Evolutionary conservation across 1,140 invertebrate genomes (phyloP).

Genomic region (Acromyrmex charruanus): DNA sequence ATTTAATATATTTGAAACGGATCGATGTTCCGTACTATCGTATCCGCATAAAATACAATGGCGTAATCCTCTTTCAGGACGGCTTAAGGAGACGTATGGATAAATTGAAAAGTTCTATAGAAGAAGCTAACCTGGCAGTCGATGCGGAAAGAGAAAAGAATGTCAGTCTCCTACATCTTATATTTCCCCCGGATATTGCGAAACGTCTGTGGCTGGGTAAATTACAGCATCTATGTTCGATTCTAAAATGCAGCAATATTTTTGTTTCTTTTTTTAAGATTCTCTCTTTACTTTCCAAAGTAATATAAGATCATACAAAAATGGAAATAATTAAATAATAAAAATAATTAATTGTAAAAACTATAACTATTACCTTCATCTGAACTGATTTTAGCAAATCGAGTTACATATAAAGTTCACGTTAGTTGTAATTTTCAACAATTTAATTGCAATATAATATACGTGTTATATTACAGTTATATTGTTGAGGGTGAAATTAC

Average conservation of each 20-base stretch:
- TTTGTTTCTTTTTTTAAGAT: background rate
- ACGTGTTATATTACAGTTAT: too few relatives aligned
- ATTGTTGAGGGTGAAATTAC: too few relatives aligned
- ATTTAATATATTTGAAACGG: constrained; percentile 16
- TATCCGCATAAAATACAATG: background rate
- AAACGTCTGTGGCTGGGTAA: constrained; percentile 96
- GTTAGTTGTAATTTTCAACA: too few relatives aligned
- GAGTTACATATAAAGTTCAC: too few relatives aligned
- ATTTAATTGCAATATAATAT: too few relatives aligned
- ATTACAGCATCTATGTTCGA: constrained; percentile 68
- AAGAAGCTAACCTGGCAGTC: constrained; percentile 96
- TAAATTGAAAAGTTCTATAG: constrained; percentile 97
- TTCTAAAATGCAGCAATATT: constrained; percentile 9
- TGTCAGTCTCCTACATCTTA: constrained; percentile 96
- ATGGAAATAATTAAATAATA: background rate
- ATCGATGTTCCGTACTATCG: background rate
- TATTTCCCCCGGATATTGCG: constrained; percentile 97
- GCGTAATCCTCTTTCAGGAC: constrained; percentile 88
- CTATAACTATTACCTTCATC: background rate
- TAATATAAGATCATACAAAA: background rate
- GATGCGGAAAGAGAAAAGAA: constrained; percentile 98
- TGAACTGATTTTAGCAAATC: too few relatives aligned
- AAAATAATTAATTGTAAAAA: background rate
- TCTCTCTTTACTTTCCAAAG: background rate
- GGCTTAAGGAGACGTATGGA: constrained; percentile 98